Conservation (phyloP, 92 coral and sea anemone genomes). For the Porites divaricata region DNA sequence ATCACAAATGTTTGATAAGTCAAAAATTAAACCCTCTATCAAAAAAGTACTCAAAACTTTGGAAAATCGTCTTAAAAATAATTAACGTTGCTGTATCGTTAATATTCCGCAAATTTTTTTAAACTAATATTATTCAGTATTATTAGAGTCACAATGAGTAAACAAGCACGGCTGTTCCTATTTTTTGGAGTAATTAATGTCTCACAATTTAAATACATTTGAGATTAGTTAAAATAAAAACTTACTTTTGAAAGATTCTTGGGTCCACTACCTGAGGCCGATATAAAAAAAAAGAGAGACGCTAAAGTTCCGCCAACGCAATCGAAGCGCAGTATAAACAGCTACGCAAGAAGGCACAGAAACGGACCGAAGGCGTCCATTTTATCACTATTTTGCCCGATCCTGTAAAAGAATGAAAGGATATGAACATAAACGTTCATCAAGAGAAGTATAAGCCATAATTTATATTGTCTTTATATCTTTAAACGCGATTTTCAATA, state of each 20-base stretch:
- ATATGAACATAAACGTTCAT: neutral
- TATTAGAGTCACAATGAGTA: neutral
- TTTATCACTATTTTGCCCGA: neutral
- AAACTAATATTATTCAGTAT: too few species aligned
- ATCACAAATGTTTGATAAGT: neutral
- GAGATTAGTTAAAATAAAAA: neutral
- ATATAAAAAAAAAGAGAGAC: neutral
- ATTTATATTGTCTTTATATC: neutral
- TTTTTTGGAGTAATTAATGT: neutral
- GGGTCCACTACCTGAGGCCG: conserved; percentile 2
- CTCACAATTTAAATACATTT: neutral
- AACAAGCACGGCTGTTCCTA: neutral
- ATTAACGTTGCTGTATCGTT: neutral
- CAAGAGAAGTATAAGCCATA: neutral
- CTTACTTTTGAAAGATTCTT: neutral
- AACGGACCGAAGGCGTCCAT: too few species aligned
- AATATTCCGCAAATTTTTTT: neutral
- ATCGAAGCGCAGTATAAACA: too few species aligned
- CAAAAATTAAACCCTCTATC: neutral
- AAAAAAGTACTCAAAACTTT: too few species aligned
- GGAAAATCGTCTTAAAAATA: too few species aligned
- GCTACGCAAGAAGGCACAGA: too few species aligned
- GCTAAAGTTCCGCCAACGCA: too few species aligned
- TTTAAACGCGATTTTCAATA: too few species aligned
- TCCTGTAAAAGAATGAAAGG: neutral